Percentiles rank a stretch among this genome's conserved stretches.
phyloP scores from a whole-genome alignment of 2,113 vertebrate species.

The Sapajus apella region DNA sequence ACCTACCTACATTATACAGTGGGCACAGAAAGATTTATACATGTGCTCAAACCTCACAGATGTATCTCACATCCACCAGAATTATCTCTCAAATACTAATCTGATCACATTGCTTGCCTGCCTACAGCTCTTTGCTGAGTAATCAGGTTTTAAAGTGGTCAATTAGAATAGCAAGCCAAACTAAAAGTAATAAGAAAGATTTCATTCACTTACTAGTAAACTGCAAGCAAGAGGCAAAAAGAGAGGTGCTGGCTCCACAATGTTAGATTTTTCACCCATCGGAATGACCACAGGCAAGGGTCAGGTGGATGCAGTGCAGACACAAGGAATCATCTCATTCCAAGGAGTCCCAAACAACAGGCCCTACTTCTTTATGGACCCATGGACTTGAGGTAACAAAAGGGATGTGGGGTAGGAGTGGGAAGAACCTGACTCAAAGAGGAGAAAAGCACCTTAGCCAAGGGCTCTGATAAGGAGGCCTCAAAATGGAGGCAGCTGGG shows the following conservation, averaged over 20 bases:
- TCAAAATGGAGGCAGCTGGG: background rate
- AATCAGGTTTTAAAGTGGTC: background rate
- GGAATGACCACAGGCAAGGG: background rate
- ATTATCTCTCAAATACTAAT: background rate
- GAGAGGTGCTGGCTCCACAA: background rate
- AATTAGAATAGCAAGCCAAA: background rate
- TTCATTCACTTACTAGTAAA: background rate
- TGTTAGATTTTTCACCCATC: background rate
- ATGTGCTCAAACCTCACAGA: background rate
- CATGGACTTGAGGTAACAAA: background rate
- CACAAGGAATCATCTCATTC: background rate
- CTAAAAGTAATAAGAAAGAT: background rate
- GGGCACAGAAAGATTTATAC: background rate
- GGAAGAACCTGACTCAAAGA: background rate
- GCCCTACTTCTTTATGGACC: background rate
- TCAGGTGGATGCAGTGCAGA: background rate
- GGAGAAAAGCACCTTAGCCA: background rate
- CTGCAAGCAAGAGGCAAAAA: background rate
- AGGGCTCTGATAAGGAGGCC: background rate
- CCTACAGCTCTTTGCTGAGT: background rate
- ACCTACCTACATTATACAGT: background rate
- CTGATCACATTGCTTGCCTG: background rate
- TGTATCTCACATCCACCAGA: background rate
- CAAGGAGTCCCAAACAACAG: background rate
- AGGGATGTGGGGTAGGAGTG: background rate